Conservation (phyloP, 2,888 invertebrate species). For the Campoplex nolae region DNA sequence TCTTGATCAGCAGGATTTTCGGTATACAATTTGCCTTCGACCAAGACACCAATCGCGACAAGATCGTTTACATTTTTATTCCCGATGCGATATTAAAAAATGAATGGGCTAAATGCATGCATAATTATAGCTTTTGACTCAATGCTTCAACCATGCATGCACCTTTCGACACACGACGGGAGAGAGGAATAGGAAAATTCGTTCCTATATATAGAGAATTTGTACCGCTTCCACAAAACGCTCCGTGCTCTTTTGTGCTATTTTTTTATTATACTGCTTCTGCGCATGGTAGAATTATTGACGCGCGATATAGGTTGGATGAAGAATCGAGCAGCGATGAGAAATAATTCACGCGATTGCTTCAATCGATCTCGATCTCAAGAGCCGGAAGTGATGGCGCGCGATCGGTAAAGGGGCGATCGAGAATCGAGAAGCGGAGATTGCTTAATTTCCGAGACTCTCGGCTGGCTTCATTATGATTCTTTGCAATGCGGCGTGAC, state of each 20-base stretch:
- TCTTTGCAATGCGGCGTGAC: constrained; percentile 53
- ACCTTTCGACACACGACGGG: too few species aligned
- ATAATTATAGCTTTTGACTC: too few species aligned
- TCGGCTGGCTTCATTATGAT: constrained; percentile 57
- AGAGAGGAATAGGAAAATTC: too few species aligned
- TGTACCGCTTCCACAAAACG: too few species aligned
- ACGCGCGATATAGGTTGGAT: constrained; percentile 10
- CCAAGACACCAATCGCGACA: too few species aligned
- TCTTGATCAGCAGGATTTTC: constrained; percentile 51
- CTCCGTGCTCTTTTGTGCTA: too few species aligned
- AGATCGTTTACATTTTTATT: too few species aligned
- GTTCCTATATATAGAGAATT: too few species aligned
- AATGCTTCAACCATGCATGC: too few species aligned
- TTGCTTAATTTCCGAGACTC: not conserved
- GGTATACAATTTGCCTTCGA: not conserved
- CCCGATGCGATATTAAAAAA: too few species aligned
- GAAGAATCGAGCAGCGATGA: constrained; percentile 14
- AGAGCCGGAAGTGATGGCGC: constrained; percentile 50
- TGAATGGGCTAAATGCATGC: too few species aligned
- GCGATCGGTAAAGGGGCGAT: constrained; percentile 45
- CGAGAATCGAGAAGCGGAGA: not conserved
- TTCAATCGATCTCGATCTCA: constrained; percentile 32
- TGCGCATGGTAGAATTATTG: not conserved
- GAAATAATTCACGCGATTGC: constrained; percentile 40
- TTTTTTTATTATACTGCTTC: too few species aligned